Evolutionary conservation across 2,888 invertebrate species (phyloP), one percentile per base, ranked within the genome.

Genomic region (Nezara viridula): DNA sequence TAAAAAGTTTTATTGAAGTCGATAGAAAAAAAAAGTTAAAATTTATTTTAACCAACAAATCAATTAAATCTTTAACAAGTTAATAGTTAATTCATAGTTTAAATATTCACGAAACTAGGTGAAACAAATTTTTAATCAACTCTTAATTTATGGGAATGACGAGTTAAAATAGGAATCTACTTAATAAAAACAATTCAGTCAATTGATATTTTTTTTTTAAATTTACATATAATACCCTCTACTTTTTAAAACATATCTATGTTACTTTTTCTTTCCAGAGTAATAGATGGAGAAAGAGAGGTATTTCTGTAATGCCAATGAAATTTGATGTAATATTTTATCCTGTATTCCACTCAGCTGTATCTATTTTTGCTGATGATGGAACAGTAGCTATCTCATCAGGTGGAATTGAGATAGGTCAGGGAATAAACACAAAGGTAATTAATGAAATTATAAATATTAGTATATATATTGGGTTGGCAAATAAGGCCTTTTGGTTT

Each of bases 271-370:
- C 16, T 86, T 89, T 91, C 89, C 91, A 95, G 95, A 93, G 94
- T 86, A 97, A 97, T 93, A 94, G 96, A 40, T 98, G 97, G 97
- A 96, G 95, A 91, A 98, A 98, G 92, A 94, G 95, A 55, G 97
- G 96, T 0, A 92, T 96, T 2, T 93, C 95, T 27, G 92, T 97
- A 9, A 93, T 95, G 21, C 94, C 96, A 6, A 95, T 97, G 94
- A 95, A 94, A 91, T 97, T 95, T 93, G 94, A 94, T 0, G 93
- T 95, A 0, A 91, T 92, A 0, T 92, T 94, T 50, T 92, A 93
- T 27, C 93, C 94, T 0, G 94, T 94, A 89, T 95, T 93, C 90
- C 93, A 95, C 87, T 94, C 95, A 0, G 93, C 95, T n/a, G 93
- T 97, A n/a, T 94, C 95, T 0, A 94, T 97, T 89, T 96, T 95